These are phyloP conservation scores for Cheirogaleus medius DNA, from an alignment of 2,113 vertebrate species.

Conservation along the genomic window DNA sequence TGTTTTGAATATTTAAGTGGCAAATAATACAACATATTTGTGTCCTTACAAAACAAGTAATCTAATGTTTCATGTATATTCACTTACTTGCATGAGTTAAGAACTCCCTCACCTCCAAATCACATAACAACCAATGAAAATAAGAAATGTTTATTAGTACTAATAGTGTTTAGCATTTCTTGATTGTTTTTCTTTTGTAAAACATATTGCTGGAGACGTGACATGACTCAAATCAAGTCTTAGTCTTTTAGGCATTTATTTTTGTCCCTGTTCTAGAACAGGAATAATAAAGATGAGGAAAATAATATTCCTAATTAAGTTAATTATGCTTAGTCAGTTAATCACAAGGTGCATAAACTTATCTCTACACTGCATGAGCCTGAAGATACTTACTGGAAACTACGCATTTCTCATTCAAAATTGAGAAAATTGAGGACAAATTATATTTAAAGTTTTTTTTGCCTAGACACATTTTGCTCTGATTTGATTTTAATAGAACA, in stretches of 20 bases:
- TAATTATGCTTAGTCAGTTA: constrained; percentile 40
- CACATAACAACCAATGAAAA: background rate
- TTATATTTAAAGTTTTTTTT: constrained; percentile 47
- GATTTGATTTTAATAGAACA: constrained; percentile 48
- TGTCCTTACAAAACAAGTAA: background rate
- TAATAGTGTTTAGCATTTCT: background rate
- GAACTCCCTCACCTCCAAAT: background rate
- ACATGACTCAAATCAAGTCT: constrained; percentile 18
- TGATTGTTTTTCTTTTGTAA: constrained; percentile 24
- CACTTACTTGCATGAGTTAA: background rate
- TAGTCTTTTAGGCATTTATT: background rate
- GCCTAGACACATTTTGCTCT: constrained; percentile 20
- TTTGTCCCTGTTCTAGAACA: constrained; percentile 25
- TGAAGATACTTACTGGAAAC: background rate
- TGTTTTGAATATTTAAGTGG: background rate
- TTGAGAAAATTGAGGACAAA: background rate
- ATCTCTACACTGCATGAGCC: background rate
- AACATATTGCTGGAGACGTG: background rate
- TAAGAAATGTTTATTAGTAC: background rate
- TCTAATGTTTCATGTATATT: background rate
- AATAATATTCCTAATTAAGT: constrained; percentile 63
- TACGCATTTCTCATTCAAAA: background rate
- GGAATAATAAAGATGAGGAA: constrained; percentile 28
- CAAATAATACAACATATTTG: background rate
- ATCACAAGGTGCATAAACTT: constrained; percentile 39